phyloP scores from a whole-genome alignment of 2,888 invertebrate species.

The Lacanobia wlatinum region DNA sequence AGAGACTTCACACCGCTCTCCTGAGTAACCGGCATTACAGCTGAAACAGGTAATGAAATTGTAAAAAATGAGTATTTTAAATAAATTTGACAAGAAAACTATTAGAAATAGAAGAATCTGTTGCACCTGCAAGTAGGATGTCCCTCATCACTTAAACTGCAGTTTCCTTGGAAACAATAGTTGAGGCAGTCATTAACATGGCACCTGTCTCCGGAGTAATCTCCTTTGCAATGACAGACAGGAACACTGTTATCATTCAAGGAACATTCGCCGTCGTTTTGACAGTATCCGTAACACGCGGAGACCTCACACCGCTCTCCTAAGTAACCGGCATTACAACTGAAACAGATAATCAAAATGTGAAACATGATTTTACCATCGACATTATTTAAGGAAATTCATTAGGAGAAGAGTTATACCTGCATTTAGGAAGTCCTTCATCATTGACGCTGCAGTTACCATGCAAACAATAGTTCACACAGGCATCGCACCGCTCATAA shows the following conservation, averaged over 20 bases:
- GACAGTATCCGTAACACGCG: background rate
- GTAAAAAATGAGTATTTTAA: background rate
- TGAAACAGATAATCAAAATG: background rate
- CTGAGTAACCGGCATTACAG: background rate
- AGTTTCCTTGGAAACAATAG: background rate
- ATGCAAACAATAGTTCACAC: too few relatives aligned
- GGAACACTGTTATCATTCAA: background rate
- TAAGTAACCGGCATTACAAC: background rate
- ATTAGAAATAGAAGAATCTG: too few relatives aligned
- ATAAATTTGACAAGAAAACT: too few relatives aligned
- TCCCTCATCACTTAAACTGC: background rate
- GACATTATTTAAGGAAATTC: too few relatives aligned
- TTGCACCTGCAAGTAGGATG: background rate
- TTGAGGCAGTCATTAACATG: background rate
- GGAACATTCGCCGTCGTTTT: background rate
- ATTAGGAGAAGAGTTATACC: too few relatives aligned
- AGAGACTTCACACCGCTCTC: background rate
- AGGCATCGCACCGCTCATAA: too few relatives aligned
- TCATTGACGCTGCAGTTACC: too few relatives aligned
- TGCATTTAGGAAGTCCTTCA: too few relatives aligned
- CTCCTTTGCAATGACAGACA: background rate
- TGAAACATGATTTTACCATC: too few relatives aligned
- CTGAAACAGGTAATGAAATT: background rate
- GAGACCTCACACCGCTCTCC: background rate
- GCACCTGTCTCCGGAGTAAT: background rate